Base-by-base conservation (phyloP, 2,113 vertebrate species). In the Barbus barbus region DNA sequence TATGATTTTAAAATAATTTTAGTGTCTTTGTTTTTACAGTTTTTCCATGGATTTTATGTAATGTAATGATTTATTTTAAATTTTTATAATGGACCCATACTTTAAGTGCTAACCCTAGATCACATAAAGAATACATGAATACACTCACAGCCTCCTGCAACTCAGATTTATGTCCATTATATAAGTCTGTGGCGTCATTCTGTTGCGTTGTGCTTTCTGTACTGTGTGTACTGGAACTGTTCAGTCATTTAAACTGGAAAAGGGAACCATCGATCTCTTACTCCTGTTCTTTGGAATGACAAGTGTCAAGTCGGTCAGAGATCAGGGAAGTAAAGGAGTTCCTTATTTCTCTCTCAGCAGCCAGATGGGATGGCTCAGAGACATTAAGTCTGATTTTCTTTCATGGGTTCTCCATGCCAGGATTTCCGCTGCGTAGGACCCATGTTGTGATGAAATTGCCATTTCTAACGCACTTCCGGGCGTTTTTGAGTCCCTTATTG, bases 381-480 rank as follows among this genome's bases (percentile, higher is more conserved):
- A 77, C 77, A 60, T 18, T 60, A 16, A 60, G 16, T 72, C 28
- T 14, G 13, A 18, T 72, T 53, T 72, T 75, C 65, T 83, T 86
- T 71, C 61, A 76, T 72, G 78, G 5, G 28, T 36, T 87, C 60
- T 61, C 48, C 38, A 81, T 56, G 86, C 87, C 89, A 92, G 90
- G 90, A 93, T 89, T 92, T 94, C 91, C 89, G 77, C 78, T 18
- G 5, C 91, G 89, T 88, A 89, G 82, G 63, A 77, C 67, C 86
- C 89, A 89, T 83, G 72, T 73, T 58, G 86, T 89, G 88, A 91
- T 88, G 87, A 91, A 90, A 92, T 78, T 60, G 36, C 44, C 28
- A 31, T 79, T 78, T 76, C 20, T 73, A 56, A 81, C 78, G 84
- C 88, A 75, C 88, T 90, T 90, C 87, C 84, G 86, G 73, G 22